phyloP scores from a whole-genome alignment of 2,888 invertebrate species.

The Melieria crassipennis region DNA sequence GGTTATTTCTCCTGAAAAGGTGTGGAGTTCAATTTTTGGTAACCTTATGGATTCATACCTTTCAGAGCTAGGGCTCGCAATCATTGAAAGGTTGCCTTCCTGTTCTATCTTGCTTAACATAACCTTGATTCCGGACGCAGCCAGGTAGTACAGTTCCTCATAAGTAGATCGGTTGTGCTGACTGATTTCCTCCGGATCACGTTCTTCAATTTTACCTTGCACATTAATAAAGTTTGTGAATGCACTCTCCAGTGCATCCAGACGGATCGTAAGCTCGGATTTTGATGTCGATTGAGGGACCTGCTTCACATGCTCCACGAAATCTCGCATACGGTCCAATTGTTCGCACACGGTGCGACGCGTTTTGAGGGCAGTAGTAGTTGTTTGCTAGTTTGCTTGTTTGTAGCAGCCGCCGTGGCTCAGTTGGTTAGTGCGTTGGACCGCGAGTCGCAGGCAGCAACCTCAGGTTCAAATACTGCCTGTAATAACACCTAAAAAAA shows the following conservation, averaged over 20 bases:
- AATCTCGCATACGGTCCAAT: constrained; percentile 26
- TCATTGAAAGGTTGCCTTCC: background rate
- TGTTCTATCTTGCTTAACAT: constrained; percentile 22
- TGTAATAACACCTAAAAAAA: too few relatives aligned
- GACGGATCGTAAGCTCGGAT: constrained; percentile 30
- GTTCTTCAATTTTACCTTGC: constrained; percentile 32
- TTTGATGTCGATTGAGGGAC: constrained; percentile 15
- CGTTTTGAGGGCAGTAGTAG: constrained; percentile 16
- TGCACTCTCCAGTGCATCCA: constrained; percentile 32
- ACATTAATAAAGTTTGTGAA: constrained; percentile 15
- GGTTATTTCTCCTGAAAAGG: constrained; percentile 38
- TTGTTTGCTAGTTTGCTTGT: too few relatives aligned
- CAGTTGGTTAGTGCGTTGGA: too few relatives aligned
- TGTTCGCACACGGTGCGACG: constrained; percentile 30
- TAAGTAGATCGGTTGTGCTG: constrained; percentile 29
- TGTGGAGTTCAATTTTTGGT: constrained; percentile 35
- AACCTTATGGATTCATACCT: constrained; percentile 37
- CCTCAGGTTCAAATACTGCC: too few relatives aligned
- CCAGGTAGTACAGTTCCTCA: constrained; percentile 32
- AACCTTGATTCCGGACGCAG: constrained; percentile 30
- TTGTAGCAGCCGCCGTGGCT: too few relatives aligned
- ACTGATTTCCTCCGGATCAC: constrained; percentile 34
- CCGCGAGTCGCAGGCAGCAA: too few relatives aligned
- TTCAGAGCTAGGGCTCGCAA: constrained; percentile 15
- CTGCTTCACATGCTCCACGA: background rate